Evolutionary conservation across 2,113 vertebrate species (phyloP).

Genomic region (Hassar affinis): DNA sequence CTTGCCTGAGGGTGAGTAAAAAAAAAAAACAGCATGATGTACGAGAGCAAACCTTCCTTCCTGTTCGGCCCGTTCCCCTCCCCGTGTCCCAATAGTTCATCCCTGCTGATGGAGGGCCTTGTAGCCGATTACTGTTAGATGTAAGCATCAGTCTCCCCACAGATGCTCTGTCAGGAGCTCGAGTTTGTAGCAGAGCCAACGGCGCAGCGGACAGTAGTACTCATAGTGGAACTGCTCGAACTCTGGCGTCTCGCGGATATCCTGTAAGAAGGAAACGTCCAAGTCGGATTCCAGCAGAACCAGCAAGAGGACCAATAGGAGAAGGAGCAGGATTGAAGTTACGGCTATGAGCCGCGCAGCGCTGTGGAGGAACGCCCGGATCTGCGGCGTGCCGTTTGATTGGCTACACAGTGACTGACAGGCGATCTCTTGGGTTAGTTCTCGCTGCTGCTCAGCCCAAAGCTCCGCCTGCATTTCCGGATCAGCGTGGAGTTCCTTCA

Average conservation of each 20-base stretch:
- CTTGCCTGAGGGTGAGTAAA: constrained; percentile 9
- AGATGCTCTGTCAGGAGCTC: constrained; percentile 81
- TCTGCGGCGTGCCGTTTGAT: constrained; percentile 78
- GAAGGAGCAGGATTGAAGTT: constrained; percentile 69
- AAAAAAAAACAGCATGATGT: constrained; percentile 31
- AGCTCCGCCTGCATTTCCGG: constrained; percentile 88
- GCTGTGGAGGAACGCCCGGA: constrained; percentile 85
- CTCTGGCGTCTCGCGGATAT: constrained; percentile 96
- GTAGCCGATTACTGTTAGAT: neutral
- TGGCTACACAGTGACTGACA: constrained; percentile 76
- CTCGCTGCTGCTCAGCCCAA: constrained; percentile 83
- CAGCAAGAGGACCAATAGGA: constrained; percentile 85
- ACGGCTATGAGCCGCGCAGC: constrained; percentile 78
- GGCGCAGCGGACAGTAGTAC: constrained; percentile 94
- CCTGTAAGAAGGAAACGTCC: constrained; percentile 93
- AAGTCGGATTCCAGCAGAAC: constrained; percentile 94
- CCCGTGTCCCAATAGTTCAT: constrained; percentile 23
- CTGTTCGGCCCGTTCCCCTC: constrained; percentile 13
- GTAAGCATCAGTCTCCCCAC: constrained; percentile 79
- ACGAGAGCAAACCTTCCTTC: constrained; percentile 51
- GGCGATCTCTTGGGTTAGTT: constrained; percentile 82
- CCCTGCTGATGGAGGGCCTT: constrained; percentile 26
- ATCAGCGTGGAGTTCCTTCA: constrained; percentile 84
- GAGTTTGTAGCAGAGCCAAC: constrained; percentile 91
- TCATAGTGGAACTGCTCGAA: constrained; percentile 97